These are phyloP conservation scores for Eristalinus sepulchralis DNA, from an alignment of 2,888 invertebrate genomes.

Conservation along the genomic window DNA sequence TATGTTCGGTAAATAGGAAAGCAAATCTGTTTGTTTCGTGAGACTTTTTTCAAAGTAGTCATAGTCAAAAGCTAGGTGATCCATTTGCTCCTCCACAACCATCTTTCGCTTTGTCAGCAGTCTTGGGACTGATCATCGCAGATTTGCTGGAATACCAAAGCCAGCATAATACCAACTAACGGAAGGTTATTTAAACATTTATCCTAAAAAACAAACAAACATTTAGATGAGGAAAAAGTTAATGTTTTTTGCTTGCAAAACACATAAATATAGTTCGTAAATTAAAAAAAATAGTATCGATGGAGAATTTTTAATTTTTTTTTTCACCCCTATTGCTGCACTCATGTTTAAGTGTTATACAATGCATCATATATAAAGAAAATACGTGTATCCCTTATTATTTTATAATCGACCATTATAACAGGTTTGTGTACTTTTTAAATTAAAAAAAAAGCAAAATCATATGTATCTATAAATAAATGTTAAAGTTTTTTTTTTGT, in stretches of 20 bases:
- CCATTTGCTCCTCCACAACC: too few relatives aligned
- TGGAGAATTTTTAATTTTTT: constrained; percentile 8
- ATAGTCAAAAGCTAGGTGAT: too few relatives aligned
- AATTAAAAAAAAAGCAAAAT: not conserved
- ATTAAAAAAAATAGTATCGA: constrained; percentile 22
- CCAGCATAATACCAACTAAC: too few relatives aligned
- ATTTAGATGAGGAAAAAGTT: too few relatives aligned
- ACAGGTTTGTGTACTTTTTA: not conserved
- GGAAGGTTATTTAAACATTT: too few relatives aligned
- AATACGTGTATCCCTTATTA: not conserved
- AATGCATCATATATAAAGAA: not conserved
- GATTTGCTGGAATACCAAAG: too few relatives aligned
- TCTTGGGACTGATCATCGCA: too few relatives aligned
- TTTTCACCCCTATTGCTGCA: constrained; percentile 15
- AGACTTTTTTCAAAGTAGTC: too few relatives aligned
- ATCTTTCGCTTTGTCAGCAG: too few relatives aligned
- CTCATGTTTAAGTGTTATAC: constrained; percentile 11
- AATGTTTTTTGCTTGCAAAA: too few relatives aligned
- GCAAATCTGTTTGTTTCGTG: too few relatives aligned
- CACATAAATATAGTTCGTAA: constrained; percentile 36
- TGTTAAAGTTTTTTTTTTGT: constrained; percentile 1
- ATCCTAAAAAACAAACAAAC: not conserved
- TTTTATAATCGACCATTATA: constrained; percentile 5
- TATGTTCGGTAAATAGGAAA: too few relatives aligned
- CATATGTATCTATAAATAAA: not conserved